These are phyloP conservation scores for Folsomia manolachei DNA, from an alignment of 2,888 invertebrate species.

Conservation along the genomic window DNA sequence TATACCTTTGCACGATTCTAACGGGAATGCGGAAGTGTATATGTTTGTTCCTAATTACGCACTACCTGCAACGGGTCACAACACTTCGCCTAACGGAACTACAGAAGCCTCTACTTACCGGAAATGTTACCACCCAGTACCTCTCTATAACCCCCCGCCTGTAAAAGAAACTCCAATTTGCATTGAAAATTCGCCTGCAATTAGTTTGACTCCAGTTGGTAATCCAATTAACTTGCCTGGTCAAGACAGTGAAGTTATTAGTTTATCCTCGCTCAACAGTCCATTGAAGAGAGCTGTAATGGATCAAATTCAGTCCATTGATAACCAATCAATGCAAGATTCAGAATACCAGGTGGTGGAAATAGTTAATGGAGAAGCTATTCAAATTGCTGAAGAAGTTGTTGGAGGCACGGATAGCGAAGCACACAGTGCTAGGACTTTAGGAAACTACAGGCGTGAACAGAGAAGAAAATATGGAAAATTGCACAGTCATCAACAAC, in stretches of 20 bases:
- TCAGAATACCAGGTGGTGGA: not conserved
- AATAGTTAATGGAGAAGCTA: constrained; percentile 3
- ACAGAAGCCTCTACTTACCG: not conserved
- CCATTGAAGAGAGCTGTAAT: constrained; percentile 22
- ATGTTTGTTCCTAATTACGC: constrained; percentile 33
- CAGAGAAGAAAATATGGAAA: constrained; percentile 23
- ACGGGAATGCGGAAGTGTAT: constrained; percentile 30
- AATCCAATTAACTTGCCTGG: constrained; percentile 17
- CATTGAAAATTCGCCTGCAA: not conserved
- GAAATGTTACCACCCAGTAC: not conserved
- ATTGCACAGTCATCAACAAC: too few relatives aligned
- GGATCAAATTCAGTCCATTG: not conserved
- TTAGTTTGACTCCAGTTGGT: constrained; percentile 16
- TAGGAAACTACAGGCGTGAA: constrained; percentile 19
- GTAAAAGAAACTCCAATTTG: not conserved
- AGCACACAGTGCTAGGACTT: not conserved
- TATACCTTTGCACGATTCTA: constrained; percentile 22
- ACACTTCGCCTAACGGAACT: not conserved
- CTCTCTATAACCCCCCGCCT: not conserved
- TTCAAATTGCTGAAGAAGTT: not conserved
- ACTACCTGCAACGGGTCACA: not conserved
- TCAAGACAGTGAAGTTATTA: constrained; percentile 5
- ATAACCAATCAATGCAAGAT: not conserved
- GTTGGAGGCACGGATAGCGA: not conserved
- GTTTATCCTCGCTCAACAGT: constrained; percentile 18